phyloP scores from a whole-genome alignment of 2,888 invertebrate genomes.

The Homarus gammarus region DNA sequence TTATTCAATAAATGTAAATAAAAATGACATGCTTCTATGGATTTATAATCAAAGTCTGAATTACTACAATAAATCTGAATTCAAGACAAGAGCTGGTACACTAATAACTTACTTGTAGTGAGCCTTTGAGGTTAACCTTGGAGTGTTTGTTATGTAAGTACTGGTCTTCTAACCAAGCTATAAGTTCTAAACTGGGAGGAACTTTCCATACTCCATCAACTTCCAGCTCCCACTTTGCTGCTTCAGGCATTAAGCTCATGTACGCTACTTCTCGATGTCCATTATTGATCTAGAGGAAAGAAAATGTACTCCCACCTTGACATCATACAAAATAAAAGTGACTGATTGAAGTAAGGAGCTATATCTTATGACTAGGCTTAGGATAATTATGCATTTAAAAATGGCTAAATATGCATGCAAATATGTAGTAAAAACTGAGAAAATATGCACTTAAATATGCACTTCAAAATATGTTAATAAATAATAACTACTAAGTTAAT shows the following conservation, averaged over 20 bases:
- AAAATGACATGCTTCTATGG: neutral
- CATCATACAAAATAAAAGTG: too few relatives aligned
- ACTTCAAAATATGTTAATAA: too few relatives aligned
- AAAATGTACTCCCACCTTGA: neutral
- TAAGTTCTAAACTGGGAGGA: slow-evolving; percentile 85
- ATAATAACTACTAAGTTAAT: too few relatives aligned
- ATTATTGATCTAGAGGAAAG: slow-evolving; percentile 47
- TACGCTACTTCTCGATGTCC: slow-evolving; percentile 79
- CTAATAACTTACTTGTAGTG: slow-evolving; percentile 67
- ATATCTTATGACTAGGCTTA: too few relatives aligned
- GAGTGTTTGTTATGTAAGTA: slow-evolving; percentile 79
- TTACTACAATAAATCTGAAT: neutral
- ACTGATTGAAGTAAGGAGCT: too few relatives aligned
- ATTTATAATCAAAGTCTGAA: neutral
- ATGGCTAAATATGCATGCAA: too few relatives aligned
- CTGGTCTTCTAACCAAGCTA: slow-evolving; percentile 90
- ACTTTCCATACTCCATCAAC: slow-evolving; percentile 90
- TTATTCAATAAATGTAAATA: neutral
- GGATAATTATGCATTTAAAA: too few relatives aligned
- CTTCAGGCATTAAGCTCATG: slow-evolving; percentile 84
- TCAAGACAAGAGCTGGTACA: neutral
- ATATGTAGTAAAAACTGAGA: too few relatives aligned
- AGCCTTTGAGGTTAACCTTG: slow-evolving; percentile 68
- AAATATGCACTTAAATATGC: too few relatives aligned
- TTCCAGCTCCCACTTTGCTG: slow-evolving; percentile 90